Percentiles rank a stretch among this genome's conserved stretches.
These are phyloP conservation scores for Heteromyza rotundicornis DNA, from an alignment of 2,888 invertebrate species.

Conservation along the genomic window DNA sequence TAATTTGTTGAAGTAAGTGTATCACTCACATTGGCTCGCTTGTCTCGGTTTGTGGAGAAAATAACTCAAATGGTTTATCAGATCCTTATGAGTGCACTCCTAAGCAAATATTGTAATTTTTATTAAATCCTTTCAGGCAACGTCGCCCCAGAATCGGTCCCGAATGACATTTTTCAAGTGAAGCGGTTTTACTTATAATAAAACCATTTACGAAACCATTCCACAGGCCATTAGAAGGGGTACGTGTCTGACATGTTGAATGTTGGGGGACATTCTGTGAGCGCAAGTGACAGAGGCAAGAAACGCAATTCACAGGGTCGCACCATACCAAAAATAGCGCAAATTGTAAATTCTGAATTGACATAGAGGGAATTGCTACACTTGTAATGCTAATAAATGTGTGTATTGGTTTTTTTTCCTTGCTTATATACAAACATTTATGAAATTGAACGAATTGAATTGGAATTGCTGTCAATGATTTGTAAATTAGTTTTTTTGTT, in stretches of 20 bases:
- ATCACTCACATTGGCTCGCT: too few species aligned
- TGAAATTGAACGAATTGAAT: too few species aligned
- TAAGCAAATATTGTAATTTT: too few species aligned
- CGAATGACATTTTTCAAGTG: not conserved
- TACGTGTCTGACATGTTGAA: constrained; percentile 48
- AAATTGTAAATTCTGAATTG: not conserved
- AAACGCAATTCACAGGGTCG: not conserved
- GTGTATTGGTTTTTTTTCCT: too few species aligned
- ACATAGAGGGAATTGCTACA: not conserved
- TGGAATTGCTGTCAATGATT: too few species aligned
- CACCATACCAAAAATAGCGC: not conserved
- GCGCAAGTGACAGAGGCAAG: not conserved
- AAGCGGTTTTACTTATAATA: constrained; percentile 34
- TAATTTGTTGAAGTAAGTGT: too few species aligned
- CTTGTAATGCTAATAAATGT: not conserved
- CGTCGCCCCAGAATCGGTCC: not conserved
- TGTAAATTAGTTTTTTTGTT: too few species aligned
- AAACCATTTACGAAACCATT: constrained; percentile 45
- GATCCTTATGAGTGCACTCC: too few species aligned
- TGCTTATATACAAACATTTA: too few species aligned
- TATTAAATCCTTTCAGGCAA: too few species aligned
- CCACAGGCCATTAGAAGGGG: constrained; percentile 40
- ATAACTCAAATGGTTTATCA: too few species aligned
- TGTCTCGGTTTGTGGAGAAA: too few species aligned
- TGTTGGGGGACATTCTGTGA: constrained; percentile 10